These are phyloP conservation scores for Pseudoips prasinana DNA, from an alignment of 2,888 invertebrate species.

Conservation along the genomic window DNA sequence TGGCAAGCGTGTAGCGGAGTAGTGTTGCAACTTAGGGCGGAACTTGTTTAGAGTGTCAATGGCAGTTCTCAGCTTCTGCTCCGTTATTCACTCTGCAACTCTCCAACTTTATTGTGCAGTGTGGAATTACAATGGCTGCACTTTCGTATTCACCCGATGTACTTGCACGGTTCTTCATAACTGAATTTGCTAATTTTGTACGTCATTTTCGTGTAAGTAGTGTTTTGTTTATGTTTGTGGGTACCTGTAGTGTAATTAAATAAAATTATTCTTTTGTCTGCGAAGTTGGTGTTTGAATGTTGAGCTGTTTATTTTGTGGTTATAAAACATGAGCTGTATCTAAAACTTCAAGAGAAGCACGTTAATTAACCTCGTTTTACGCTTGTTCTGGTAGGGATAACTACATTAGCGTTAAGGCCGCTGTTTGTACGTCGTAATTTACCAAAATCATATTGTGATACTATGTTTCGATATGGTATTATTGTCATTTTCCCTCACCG, in stretches of 20 bases:
- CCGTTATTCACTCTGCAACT: slow-evolving; percentile 44
- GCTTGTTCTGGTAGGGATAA: no score
- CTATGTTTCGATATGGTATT: no score
- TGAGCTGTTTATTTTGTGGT: no score
- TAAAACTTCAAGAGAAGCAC: no score
- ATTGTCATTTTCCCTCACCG: no score
- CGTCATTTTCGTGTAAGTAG: slow-evolving; percentile 14
- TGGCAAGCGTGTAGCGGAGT: slow-evolving; percentile 36
- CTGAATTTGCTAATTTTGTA: slow-evolving; percentile 27
- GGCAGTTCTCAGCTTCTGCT: slow-evolving; percentile 43
- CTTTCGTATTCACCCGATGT: slow-evolving; percentile 34
- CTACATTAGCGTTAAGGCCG: no score
- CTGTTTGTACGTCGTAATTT: no score
- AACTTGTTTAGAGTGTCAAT: slow-evolving; percentile 59
- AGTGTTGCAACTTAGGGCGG: slow-evolving; percentile 44
- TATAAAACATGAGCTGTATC: no score
- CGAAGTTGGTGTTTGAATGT: no score
- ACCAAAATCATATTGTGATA: no score
- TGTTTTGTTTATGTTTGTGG: slow-evolving; percentile 17
- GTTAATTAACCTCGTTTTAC: no score
- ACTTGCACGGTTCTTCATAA: slow-evolving; percentile 24
- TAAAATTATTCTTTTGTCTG: neutral
- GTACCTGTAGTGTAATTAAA: neutral
- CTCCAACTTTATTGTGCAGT: slow-evolving; percentile 42
- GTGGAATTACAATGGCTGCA: slow-evolving; percentile 44